Conservation (phyloP, 2,888 invertebrate genomes). For the Trypoxylon attenuatum region DNA sequence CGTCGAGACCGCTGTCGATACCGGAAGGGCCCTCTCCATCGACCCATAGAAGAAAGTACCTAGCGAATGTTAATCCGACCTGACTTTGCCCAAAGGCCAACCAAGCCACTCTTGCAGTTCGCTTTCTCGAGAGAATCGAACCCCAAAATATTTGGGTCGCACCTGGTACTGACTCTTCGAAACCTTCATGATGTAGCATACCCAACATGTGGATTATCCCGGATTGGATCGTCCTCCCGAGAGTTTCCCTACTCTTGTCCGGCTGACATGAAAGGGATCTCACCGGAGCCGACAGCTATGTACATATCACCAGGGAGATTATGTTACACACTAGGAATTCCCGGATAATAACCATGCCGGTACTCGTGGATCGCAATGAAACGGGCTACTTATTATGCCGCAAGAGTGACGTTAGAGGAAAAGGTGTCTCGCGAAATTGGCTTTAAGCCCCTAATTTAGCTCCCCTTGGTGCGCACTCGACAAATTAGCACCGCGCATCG, state of each 20-base stretch:
- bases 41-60: constrained; percentile 11
- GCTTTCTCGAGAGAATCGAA: constrained; percentile 21
- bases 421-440: neutral
- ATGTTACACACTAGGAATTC: too few species aligned
- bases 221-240: constrained; percentile 9
- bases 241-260: neutral
- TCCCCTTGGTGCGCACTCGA: neutral
- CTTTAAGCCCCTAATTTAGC: neutral
- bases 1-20: constrained; percentile 28
- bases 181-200: constrained; percentile 2
- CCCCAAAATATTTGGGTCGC: constrained; percentile 44
- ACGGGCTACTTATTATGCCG: neutral
- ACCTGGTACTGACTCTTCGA: constrained; percentile 33
- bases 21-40: constrained; percentile 41
- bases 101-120: too few species aligned
- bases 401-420: neutral
- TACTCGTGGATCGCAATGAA: neutral
- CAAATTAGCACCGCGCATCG: constrained; percentile 6
- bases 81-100: constrained; percentile 7
- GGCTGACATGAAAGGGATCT: neutral
- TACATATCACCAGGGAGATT: neutral
- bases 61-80: constrained; percentile 39
- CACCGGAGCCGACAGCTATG: neutral
- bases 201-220: constrained; percentile 27
- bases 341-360: neutral